A percentile compares a stretch with the other conserved stretches of the same genome.
phyloP scores from a whole-genome alignment of 2,888 invertebrate species.

The Biston stratarius region DNA sequence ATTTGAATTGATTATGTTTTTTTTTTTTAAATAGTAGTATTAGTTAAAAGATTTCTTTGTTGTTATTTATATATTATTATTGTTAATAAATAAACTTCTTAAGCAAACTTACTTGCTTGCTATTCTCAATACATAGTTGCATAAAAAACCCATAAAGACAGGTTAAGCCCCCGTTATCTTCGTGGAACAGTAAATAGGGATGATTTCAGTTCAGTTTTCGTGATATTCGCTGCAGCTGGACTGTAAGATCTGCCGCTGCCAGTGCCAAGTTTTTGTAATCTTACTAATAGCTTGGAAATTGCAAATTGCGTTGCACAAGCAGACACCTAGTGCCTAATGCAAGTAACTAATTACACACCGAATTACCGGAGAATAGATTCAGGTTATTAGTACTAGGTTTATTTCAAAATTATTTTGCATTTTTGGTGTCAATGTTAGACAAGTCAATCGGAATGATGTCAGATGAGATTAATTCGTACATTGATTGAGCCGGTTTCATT shows the following conservation, averaged over 20 bases:
- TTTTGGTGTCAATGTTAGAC: slow-evolving; percentile 29
- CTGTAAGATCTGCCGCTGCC: slow-evolving; percentile 47
- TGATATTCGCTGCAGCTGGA: slow-evolving; percentile 31
- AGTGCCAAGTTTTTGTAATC: slow-evolving; percentile 55
- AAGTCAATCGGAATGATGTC: not conserved
- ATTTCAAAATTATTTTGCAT: slow-evolving; percentile 11
- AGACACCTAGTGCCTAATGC: slow-evolving; percentile 44
- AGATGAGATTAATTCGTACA: not conserved
- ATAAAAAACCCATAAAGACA: not conserved
- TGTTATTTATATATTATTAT: no score
- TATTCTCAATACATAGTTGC: no score
- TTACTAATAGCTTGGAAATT: slow-evolving; percentile 53
- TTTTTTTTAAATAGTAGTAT: no score
- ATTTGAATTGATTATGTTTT: no score
- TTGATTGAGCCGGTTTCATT: no score
- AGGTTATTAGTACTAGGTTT: slow-evolving; percentile 20
- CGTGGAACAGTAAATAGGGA: slow-evolving; percentile 11
- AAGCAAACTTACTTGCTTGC: no score
- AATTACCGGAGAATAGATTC: slow-evolving; percentile 45
- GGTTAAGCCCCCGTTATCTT: not conserved
- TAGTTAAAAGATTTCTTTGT: no score
- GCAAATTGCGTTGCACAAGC: slow-evolving; percentile 53
- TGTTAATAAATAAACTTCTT: no score
- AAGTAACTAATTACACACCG: slow-evolving; percentile 44
- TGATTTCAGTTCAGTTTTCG: slow-evolving; percentile 17